Evolutionary conservation across 1,140 invertebrate genomes (phyloP).

Genomic region (Danaus melanippus): DNA sequence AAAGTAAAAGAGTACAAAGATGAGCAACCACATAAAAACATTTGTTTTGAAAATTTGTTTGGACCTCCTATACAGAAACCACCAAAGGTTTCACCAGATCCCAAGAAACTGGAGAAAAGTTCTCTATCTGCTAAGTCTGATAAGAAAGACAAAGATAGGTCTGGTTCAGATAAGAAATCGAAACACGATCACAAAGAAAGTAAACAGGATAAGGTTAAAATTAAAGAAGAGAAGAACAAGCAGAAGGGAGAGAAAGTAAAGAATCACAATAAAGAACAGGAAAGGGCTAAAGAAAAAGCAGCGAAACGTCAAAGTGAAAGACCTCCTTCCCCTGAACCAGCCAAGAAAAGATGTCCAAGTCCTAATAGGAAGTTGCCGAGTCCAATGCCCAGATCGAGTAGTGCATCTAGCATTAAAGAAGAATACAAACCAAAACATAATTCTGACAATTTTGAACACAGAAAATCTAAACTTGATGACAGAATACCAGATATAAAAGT

Average conservation of each 20-base stretch:
- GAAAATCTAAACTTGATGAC: constrained; percentile 59
- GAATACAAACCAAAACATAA: constrained; percentile 59
- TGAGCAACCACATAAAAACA: constrained; percentile 75
- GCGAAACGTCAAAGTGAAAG: constrained; percentile 62
- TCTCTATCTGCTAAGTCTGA: constrained; percentile 68
- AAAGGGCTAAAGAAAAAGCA: constrained; percentile 74
- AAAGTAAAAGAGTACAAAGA: constrained; percentile 77
- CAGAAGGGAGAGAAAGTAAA: constrained; percentile 77
- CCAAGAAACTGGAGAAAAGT: constrained; percentile 76
- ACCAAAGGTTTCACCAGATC: constrained; percentile 76
- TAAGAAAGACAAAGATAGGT: constrained; percentile 76
- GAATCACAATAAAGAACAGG: constrained; percentile 75
- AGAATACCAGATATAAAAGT: constrained; percentile 55
- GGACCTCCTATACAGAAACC: constrained; percentile 84
- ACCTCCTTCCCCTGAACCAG: constrained; percentile 64
- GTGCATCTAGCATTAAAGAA: constrained; percentile 67
- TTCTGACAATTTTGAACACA: constrained; percentile 61
- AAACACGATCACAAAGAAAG: constrained; percentile 73
- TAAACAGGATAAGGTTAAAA: constrained; percentile 71
- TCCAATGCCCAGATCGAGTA: constrained; percentile 57
- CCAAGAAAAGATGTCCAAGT: constrained; percentile 75
- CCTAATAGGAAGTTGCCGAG: constrained; percentile 63
- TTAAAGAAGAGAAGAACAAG: constrained; percentile 75
- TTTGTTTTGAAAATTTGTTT: constrained; percentile 84
- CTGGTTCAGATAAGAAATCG: constrained; percentile 73